Base-by-base conservation (phyloP, 1,140 invertebrate genomes). In the Bombus balteatus region DNA sequence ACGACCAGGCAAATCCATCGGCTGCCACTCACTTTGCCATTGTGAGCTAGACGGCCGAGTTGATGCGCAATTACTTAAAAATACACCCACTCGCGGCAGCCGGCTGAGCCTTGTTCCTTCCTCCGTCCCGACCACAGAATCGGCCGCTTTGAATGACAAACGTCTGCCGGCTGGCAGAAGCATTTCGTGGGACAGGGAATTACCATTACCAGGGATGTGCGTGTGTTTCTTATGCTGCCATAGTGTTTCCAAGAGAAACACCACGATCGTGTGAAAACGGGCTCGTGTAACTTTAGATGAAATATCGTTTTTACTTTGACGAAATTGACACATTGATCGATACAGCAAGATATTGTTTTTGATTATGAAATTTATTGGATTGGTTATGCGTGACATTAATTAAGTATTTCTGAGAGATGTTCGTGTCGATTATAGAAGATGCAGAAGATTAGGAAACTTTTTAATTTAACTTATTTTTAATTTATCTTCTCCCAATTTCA, bases 41-140 rank as follows among this genome's bases (percentile, higher is more conserved):
- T 91, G 90, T 83, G 68, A 85, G 59, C 66, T 73, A 57, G 78
- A 87, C 78, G 74, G 66, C 76, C 85, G 57, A 83, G 81, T 83
- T 81, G 84, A 83, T 84, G 79, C 82, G 88, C 88, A 89, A 89
- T 89, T 87, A 89, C 88, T 89, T 89, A 89, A 81, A 82, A 83
- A 87, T 83, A 83, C 83, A 85, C 83, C 83, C 83, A 85, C 83
- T 85, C 76, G 41, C 83, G 66, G 28, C 22, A 43, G 41, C n/a
- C 32, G 39, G 18, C 70, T 47, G 22, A 57, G 18, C 59, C 66
- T 62, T 15, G 83, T 22, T 76, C 34, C 68, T 41, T 53, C 47
- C 65, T 18, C n/a, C 32, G 59, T 43, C 22, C 53, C 22, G 34
- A 34, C 5, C 9, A n/a, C 39, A 22, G 83, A 79, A 72, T 79